phyloP scores from a whole-genome alignment of 2,113 vertebrate species.

The Panurus biarmicus region DNA sequence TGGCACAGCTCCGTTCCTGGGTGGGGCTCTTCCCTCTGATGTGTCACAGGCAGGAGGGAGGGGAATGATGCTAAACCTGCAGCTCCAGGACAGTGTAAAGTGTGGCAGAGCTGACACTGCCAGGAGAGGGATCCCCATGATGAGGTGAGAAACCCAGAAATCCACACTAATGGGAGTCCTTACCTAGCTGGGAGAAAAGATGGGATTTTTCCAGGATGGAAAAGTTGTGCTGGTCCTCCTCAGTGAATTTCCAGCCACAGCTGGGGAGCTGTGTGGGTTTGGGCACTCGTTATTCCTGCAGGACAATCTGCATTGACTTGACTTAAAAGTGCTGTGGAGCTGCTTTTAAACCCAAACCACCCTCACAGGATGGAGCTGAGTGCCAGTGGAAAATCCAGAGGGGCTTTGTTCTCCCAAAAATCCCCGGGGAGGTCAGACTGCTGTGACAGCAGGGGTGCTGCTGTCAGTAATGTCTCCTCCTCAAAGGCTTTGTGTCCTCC shows the following conservation, averaged over 20 bases:
- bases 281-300: neutral
- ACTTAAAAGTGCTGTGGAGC: neutral
- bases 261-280: neutral
- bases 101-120: neutral
- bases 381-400: neutral
- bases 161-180: rapidly evolving
- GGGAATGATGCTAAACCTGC: neutral
- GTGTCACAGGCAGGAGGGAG: neutral
- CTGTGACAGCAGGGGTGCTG: neutral
- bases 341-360: neutral
- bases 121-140: neutral
- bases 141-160: neutral
- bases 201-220: neutral
- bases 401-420: neutral
- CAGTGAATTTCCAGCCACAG: neutral
- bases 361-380: neutral
- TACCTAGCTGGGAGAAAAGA: neutral
- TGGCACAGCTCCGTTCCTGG: neutral
- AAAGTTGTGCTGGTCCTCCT: neutral
- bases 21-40: neutral
- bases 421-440: neutral
- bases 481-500: neutral
- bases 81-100: rapidly evolving
- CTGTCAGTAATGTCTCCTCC: neutral
- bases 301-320: neutral